A percentile compares a stretch with the other conserved stretches of the same genome.
phyloP scores from a whole-genome alignment of 2,797 vertebrate species.

The Halcyon chelicuti region DNA sequence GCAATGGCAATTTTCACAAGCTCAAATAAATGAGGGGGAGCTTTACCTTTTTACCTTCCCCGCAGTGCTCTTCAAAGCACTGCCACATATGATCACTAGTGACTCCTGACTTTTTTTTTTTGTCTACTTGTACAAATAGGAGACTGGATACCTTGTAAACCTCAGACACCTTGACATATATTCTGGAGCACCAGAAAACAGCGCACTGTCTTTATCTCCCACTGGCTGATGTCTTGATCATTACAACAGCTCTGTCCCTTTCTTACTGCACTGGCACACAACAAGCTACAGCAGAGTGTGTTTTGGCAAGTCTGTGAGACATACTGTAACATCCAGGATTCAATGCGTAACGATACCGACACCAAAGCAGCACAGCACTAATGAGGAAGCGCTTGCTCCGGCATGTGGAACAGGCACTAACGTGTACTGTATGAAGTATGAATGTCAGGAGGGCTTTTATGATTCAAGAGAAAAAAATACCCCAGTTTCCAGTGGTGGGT shows the following conservation, averaged over 20 bases:
- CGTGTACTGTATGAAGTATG: accelerated
- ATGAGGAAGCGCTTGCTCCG: neutral
- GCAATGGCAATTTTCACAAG: conserved; percentile 56
- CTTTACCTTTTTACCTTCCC: conserved; percentile 45
- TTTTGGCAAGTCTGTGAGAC: neutral
- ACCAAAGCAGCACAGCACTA: neutral
- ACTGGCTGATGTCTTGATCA: neutral
- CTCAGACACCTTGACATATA: neutral
- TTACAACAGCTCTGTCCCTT: neutral
- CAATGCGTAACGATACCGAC: accelerated
- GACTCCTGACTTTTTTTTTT: neutral
- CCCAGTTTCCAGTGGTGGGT: neutral
- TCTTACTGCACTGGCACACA: neutral
- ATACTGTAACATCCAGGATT: accelerated
- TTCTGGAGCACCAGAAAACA: neutral
- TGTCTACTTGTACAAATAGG: conserved; percentile 6
- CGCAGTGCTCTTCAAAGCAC: conserved; percentile 41
- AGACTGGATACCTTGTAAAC: neutral
- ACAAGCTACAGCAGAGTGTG: accelerated
- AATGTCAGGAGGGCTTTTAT: neutral
- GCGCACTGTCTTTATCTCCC: neutral
- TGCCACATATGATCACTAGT: neutral
- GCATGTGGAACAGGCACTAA: too few species aligned
- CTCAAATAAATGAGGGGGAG: conserved; percentile 48
- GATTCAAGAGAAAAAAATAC: neutral